A percentile compares a stretch with the other conserved stretches of the same genome.
Conservation (phyloP, 2,113 vertebrate genomes). For the Sialia sialis region DNA sequence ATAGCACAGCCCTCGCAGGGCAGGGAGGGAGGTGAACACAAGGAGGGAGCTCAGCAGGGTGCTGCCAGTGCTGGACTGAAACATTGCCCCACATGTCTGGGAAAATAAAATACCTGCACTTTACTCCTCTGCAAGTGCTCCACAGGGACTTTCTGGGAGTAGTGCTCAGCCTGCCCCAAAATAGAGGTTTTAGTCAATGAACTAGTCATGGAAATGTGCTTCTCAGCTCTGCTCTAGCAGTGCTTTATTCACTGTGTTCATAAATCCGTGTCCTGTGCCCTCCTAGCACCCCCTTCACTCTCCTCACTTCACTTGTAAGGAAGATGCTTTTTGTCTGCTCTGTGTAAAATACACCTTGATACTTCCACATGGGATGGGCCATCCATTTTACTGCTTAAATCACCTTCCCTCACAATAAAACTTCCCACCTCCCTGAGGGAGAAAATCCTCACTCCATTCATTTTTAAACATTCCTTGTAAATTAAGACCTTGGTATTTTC, state of each 20-base stretch:
- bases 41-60: neutral
- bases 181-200: neutral
- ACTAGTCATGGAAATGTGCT: neutral
- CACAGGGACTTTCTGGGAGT: neutral
- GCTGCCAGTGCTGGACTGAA: neutral
- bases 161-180: neutral
- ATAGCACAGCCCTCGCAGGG: neutral
- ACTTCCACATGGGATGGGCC: neutral
- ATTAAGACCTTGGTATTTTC: constrained; percentile 29
- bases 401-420: neutral
- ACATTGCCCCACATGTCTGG: accelerated
- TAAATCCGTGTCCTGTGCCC: neutral
- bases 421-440: neutral
- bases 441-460: neutral
- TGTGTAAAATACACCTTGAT: neutral
- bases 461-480: constrained; percentile 19
- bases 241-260: neutral
- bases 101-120: neutral
- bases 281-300: neutral
- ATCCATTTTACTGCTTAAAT: neutral
- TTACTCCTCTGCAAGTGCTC: neutral
- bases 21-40: neutral
- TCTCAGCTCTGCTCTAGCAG: neutral
- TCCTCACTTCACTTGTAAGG: neutral
- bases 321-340: neutral